These are phyloP conservation scores for Xenopus laevis DNA, from an alignment of 2,113 vertebrate genomes.

Conservation along the genomic window DNA sequence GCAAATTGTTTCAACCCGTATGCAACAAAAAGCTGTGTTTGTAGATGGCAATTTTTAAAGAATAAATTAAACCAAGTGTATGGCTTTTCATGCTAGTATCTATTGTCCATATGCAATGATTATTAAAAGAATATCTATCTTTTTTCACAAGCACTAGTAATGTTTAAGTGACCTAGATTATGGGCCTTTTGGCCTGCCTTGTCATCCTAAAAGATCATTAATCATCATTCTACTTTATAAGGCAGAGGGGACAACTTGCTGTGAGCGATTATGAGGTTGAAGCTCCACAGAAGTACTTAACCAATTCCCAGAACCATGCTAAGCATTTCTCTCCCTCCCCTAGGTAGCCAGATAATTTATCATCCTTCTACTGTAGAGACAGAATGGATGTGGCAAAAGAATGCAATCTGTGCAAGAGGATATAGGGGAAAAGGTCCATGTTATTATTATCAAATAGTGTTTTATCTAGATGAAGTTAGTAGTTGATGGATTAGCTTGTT, in stretches of 20 bases:
- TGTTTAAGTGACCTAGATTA: slow-evolving; percentile 73
- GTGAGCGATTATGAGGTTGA: slow-evolving; percentile 79
- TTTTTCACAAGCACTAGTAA: slow-evolving; percentile 68
- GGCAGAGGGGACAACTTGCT: slow-evolving; percentile 81
- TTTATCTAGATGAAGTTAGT: too few species aligned
- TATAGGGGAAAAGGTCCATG: slow-evolving; percentile 46
- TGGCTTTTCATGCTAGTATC: slow-evolving; percentile 60
- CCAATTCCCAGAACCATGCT: slow-evolving; percentile 85
- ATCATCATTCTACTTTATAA: slow-evolving; percentile 94
- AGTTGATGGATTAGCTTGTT: too few species aligned
- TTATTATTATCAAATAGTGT: slow-evolving; percentile 38
- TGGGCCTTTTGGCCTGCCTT: slow-evolving; percentile 78
- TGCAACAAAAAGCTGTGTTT: neutral
- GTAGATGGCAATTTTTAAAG: neutral
- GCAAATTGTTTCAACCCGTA: too few species aligned
- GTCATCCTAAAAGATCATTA: slow-evolving; percentile 95
- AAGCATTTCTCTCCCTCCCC: slow-evolving; percentile 73
- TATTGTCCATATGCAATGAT: slow-evolving; percentile 66
- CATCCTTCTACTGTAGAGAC: slow-evolving; percentile 79
- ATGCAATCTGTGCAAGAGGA: slow-evolving; percentile 61
- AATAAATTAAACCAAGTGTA: slow-evolving; percentile 67
- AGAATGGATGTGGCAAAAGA: slow-evolving; percentile 75
- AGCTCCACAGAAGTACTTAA: slow-evolving; percentile 87
- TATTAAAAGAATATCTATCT: slow-evolving; percentile 54
- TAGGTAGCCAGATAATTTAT: slow-evolving; percentile 83